phyloP scores from a whole-genome alignment of 2,888 invertebrate genomes.

The Plebejus anna region DNA sequence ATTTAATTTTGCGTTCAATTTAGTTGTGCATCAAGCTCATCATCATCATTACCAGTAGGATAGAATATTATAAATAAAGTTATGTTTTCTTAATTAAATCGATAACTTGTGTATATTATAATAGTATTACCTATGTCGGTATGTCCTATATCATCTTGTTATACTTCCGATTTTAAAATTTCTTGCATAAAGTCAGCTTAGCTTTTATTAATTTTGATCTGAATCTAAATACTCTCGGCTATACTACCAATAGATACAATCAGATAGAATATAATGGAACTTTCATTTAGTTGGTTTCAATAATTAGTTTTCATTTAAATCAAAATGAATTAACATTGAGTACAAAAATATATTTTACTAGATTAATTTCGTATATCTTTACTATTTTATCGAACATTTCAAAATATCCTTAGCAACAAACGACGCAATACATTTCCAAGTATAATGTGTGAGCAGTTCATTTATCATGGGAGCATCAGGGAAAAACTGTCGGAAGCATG shows the following conservation, averaged over 20 bases:
- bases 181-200: too few relatives aligned
- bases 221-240: too few relatives aligned
- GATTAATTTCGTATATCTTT: neutral
- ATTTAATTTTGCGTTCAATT: neutral
- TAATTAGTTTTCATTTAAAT: neutral
- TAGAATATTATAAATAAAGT: neutral
- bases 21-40: neutral
- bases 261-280: too few relatives aligned
- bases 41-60: neutral
- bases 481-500: conserved; percentile 4
- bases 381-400: neutral
- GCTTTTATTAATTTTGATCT: too few relatives aligned
- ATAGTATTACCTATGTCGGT: too few relatives aligned
- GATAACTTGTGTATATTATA: neutral
- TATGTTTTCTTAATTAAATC: neutral
- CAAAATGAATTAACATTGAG: neutral
- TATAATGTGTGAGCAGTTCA: conserved; percentile 1
- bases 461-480: conserved; percentile 14
- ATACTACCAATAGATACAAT: too few relatives aligned
- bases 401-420: neutral
- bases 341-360: neutral
- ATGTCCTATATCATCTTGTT: too few relatives aligned
- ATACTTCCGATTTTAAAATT: too few relatives aligned
- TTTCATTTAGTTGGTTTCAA: neutral
- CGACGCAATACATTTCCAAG: neutral